A percentile compares a stretch with the other conserved stretches of the same genome.
Evolutionary conservation across 1,140 invertebrate genomes (phyloP).

Genomic region (Drosophila melanica): DNA sequence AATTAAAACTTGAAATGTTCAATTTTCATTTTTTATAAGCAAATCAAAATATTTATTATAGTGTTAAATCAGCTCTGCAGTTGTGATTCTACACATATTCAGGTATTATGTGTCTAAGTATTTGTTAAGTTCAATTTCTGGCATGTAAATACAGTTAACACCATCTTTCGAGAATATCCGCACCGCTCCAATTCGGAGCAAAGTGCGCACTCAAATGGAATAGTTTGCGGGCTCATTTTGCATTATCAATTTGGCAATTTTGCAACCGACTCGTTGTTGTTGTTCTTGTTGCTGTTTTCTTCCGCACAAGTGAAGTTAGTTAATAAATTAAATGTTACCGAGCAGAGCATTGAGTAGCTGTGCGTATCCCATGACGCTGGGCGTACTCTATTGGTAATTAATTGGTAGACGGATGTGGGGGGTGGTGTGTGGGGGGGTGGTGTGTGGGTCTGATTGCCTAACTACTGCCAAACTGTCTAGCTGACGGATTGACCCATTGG

Average conservation of each 20-base stretch:
- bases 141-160: background rate
- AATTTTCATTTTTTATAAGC: too few relatives aligned
- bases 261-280: conserved; percentile 5
- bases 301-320: conserved; percentile 35
- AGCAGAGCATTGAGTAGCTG: background rate
- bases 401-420: conserved; percentile 21
- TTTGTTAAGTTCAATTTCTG: background rate
- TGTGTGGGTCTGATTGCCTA: conserved; percentile 29
- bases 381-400: conserved; percentile 56
- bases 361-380: background rate
- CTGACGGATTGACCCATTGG: conserved; percentile 9
- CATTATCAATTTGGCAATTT: conserved; percentile 1
- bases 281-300: conserved; percentile 20
- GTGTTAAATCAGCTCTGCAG: too few relatives aligned
- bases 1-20: too few relatives aligned
- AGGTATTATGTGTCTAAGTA: too few relatives aligned
- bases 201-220: conserved; percentile 19
- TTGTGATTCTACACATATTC: background rate
- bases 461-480: conserved; percentile 29
- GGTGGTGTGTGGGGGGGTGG: background rate
- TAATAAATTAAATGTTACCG: conserved; percentile 56
- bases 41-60: too few relatives aligned
- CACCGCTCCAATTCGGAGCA: background rate
- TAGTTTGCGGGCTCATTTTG: background rate
- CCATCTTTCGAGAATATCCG: background rate